Percentiles rank a stretch among this genome's conserved stretches.
phyloP scores from a whole-genome alignment of 2,888 invertebrate genomes.

The Onchidella celtica region DNA sequence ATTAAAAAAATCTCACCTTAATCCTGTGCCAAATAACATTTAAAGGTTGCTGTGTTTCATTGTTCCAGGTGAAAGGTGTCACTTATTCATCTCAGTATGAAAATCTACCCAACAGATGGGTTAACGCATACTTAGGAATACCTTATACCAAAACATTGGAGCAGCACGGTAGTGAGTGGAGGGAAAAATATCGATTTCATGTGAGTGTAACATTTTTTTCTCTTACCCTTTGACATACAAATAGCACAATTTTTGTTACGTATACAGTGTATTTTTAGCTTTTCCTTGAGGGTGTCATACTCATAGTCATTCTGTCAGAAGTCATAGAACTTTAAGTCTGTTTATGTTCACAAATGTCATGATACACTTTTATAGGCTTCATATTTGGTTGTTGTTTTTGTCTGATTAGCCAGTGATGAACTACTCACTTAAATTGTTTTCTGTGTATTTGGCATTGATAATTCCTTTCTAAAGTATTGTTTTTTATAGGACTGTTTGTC shows the following conservation, averaged over 20 bases:
- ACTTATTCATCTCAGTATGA: conserved; percentile 67
- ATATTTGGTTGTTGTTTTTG: no score
- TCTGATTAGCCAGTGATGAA: no score
- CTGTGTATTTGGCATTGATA: no score
- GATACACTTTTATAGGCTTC: no score
- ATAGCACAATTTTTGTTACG: no score
- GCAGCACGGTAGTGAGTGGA: conserved; percentile 64
- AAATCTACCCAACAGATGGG: conserved; percentile 60
- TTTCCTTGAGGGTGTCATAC: no score
- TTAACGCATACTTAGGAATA: conserved; percentile 80
- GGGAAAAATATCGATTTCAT: conserved; percentile 75
- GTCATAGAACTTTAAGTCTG: no score
- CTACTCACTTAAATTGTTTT: no score
- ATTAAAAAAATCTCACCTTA: conserved; percentile 29
- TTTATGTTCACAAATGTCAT: background rate
- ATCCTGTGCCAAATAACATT: background rate
- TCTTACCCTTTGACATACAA: background rate
- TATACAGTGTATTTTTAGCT: no score
- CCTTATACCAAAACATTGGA: conserved; percentile 80
- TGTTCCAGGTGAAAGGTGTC: conserved; percentile 63
- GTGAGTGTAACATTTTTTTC: background rate
- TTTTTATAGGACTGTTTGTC: no score
- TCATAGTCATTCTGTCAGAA: no score
- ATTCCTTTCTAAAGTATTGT: no score
- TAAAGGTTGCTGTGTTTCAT: background rate